Conservation (phyloP, 2,113 vertebrate species). For the Phoenicopterus ruber region DNA sequence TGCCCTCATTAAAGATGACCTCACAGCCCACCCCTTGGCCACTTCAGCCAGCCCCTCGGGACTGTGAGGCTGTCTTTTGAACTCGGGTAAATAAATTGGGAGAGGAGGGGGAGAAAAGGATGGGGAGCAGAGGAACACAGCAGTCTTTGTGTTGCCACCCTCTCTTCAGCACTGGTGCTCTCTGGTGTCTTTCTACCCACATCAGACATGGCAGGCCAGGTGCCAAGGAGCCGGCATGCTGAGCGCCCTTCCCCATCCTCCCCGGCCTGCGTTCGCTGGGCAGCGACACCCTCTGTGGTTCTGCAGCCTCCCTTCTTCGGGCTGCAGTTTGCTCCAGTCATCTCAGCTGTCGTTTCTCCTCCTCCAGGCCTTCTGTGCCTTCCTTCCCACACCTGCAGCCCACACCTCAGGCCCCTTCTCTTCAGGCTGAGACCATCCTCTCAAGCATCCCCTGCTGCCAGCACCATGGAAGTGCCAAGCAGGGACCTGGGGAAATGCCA, state of each 20-base stretch:
- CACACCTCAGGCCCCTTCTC: not conserved
- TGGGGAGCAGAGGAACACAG: constrained; percentile 49
- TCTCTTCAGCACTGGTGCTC: constrained; percentile 24
- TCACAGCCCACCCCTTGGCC: constrained; percentile 63
- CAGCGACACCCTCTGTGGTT: not conserved
- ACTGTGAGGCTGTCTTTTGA: constrained; percentile 62
- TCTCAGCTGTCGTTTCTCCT: not conserved
- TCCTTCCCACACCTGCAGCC: not conserved
- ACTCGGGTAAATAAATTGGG: constrained; percentile 58
- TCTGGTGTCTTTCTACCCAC: constrained; percentile 54
- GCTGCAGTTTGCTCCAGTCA: not conserved
- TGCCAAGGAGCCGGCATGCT: not conserved
- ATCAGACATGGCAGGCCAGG: constrained; percentile 24
- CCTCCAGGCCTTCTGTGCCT: not conserved
- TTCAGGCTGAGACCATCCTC: not conserved
- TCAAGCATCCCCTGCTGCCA: not conserved
- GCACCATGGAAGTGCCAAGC: not conserved
- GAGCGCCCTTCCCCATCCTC: not conserved
- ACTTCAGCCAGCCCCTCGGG: constrained; percentile 56
- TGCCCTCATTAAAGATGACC: constrained; percentile 61
- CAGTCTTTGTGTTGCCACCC: constrained; percentile 29
- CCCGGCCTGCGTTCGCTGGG: accelerated
- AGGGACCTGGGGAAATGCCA: not conserved
- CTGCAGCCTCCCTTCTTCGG: not conserved
- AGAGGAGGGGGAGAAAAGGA: constrained; percentile 46